Conservation (phyloP, 2,113 vertebrate genomes). For the Pagrus major region DNA sequence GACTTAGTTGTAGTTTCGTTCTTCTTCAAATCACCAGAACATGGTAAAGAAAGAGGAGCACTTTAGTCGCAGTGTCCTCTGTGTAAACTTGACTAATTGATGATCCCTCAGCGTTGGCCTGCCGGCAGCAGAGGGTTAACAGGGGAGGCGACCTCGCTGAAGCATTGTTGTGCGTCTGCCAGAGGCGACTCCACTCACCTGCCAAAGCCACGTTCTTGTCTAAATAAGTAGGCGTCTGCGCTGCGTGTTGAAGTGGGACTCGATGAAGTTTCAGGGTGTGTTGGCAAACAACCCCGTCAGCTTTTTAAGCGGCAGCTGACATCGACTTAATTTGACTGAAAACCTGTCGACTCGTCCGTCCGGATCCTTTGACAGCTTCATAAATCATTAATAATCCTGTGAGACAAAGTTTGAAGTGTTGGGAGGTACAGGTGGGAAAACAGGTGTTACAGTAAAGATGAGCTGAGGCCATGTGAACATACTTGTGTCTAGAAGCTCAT, state of each 20-base stretch:
- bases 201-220: slow-evolving; percentile 54
- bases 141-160: too few relatives aligned
- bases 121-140: slow-evolving; percentile 1
- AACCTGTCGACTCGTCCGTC: neutral
- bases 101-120: neutral
- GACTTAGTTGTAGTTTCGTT: neutral
- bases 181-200: slow-evolving; percentile 10
- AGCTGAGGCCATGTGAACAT: neutral
- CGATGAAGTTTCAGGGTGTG: slow-evolving; percentile 5
- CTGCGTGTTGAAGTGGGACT: neutral
- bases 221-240: neutral
- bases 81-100: neutral
- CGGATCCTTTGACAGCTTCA: neutral
- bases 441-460: neutral
- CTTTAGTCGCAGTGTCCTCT: neutral
- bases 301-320: neutral
- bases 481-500: neutral
- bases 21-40: too few relatives aligned
- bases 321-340: neutral
- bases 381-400: neutral
- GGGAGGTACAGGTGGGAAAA: neutral
- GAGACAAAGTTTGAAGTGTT: neutral
- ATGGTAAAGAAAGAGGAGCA: too few relatives aligned
- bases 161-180: slow-evolving; percentile 8
- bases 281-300: neutral